These are phyloP conservation scores for Papilio protenor DNA, from an alignment of 2,888 invertebrate genomes.

Conservation along the genomic window DNA sequence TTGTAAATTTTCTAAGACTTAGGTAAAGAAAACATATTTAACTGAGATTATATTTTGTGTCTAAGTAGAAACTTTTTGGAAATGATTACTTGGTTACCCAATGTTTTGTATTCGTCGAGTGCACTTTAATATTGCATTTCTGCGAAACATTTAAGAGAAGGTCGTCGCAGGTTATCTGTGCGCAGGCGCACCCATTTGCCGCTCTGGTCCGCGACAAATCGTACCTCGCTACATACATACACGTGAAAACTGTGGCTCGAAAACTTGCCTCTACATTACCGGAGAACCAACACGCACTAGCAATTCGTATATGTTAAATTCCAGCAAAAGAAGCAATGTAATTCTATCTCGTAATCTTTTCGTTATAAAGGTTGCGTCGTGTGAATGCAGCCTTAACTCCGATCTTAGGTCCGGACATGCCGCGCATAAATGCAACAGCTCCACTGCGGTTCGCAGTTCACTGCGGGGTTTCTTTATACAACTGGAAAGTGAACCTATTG, in stretches of 20 bases:
- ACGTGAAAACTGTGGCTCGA: neutral
- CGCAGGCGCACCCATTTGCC: slow-evolving; percentile 51
- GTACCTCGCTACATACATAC: slow-evolving; percentile 28
- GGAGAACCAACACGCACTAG: neutral
- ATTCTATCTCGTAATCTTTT: neutral
- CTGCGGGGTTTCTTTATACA: slow-evolving; percentile 16
- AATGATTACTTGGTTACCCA: neutral
- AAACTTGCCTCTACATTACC: slow-evolving; percentile 21
- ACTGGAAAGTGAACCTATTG: neutral
- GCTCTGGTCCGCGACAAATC: slow-evolving; percentile 50
- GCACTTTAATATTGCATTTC: slow-evolving; percentile 41
- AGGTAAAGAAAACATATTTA: neutral
- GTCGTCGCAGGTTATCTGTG: slow-evolving; percentile 48
- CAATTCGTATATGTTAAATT: neutral
- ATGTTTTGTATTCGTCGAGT: slow-evolving; percentile 26
- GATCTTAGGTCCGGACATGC: slow-evolving; percentile 45
- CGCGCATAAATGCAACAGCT: slow-evolving; percentile 38
- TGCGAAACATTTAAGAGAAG: slow-evolving; percentile 34
- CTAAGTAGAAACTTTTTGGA: neutral
- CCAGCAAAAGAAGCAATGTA: slow-evolving; percentile 27
- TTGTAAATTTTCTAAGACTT: neutral
- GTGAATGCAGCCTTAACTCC: slow-evolving; percentile 13
- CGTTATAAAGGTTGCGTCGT: neutral
- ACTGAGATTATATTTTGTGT: neutral
- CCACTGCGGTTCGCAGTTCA: slow-evolving; percentile 17